Evolutionary conservation across 2,113 vertebrate species (phyloP).

Genomic region (Rostratula benghalensis): DNA sequence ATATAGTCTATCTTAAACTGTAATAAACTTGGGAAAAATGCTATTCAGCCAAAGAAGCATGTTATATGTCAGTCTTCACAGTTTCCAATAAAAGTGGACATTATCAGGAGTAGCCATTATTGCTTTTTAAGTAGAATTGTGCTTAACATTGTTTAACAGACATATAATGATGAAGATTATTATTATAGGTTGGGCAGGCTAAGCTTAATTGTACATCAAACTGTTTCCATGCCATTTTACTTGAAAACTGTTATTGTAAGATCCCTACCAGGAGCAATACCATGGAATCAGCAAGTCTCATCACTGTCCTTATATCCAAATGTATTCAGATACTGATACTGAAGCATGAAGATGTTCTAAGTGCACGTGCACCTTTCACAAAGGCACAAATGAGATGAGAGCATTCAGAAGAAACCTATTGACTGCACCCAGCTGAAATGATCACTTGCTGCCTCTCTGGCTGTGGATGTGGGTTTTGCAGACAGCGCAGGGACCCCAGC

Average conservation of each 20-base stretch:
- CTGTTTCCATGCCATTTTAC: background rate
- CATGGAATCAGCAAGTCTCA: background rate
- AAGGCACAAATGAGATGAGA: background rate
- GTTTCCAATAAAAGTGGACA: background rate
- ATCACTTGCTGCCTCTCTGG: rapidly evolving
- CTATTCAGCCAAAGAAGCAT: background rate
- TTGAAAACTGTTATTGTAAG: background rate
- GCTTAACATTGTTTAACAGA: background rate
- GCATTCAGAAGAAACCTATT: background rate
- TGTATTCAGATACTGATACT: background rate
- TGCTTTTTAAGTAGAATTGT: background rate
- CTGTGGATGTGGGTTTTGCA: background rate
- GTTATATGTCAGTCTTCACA: background rate
- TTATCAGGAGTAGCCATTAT: background rate
- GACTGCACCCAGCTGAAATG: rapidly evolving
- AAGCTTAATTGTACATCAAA: background rate
- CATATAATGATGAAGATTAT: background rate
- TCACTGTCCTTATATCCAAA: background rate
- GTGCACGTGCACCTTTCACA: background rate
- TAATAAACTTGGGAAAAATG: background rate
- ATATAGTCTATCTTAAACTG: background rate
- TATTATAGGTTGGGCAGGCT: background rate
- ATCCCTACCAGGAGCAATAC: background rate
- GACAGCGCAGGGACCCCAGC: background rate
- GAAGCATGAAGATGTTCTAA: background rate